These are phyloP conservation scores for Euclidia mi DNA, from an alignment of 2,888 invertebrate genomes.

Conservation along the genomic window DNA sequence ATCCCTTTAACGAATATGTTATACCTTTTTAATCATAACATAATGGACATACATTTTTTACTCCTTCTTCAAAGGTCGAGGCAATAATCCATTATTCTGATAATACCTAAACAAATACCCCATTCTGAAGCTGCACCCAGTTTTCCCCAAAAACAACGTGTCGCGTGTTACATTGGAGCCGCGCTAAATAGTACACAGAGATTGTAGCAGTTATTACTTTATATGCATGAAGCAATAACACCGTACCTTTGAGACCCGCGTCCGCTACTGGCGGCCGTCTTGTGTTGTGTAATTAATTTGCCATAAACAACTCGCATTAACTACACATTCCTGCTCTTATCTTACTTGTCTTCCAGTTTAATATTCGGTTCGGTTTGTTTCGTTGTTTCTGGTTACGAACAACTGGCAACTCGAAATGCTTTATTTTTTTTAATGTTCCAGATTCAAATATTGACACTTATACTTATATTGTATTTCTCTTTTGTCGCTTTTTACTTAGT, in stretches of 20 bases:
- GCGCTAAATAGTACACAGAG: conserved; percentile 62
- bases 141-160: conserved; percentile 37
- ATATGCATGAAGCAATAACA: conserved; percentile 83
- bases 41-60: no score
- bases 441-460: no score
- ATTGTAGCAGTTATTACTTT: conserved; percentile 78
- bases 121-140: no score
- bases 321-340: conserved; percentile 52
- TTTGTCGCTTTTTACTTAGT: no score
- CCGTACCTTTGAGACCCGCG: conserved; percentile 60
- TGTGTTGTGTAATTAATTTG: conserved; percentile 77
- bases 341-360: conserved; percentile 41
- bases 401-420: neutral
- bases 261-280: conserved; percentile 59
- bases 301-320: conserved; percentile 70
- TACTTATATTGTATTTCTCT: no score
- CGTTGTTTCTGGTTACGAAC: neutral
- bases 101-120: no score
- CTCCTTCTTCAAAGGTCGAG: no score
- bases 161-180: conserved; percentile 56
- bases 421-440: no score
- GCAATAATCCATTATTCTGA: no score
- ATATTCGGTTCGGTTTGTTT: conserved; percentile 22
- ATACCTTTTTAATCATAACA: no score
- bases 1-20: no score